These are phyloP conservation scores for Azemiops feae DNA, from an alignment of 2,113 vertebrate genomes.

Conservation along the genomic window DNA sequence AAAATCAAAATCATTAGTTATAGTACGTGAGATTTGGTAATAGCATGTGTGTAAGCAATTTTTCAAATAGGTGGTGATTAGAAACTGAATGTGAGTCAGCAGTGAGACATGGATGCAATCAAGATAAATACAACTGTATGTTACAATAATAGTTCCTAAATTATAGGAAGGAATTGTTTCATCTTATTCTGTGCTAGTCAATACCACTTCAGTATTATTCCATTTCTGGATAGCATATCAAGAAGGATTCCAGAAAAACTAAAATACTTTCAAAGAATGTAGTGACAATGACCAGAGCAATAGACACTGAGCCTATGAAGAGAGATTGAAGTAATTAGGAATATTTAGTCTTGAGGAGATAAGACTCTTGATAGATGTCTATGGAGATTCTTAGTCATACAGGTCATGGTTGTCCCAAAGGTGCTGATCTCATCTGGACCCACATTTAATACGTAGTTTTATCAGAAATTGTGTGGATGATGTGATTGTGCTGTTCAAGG, in stretches of 20 bases:
- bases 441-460: no score
- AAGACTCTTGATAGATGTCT: not conserved
- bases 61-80: not conserved
- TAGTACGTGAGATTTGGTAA: not conserved
- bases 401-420: no score
- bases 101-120: no score
- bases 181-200: no score
- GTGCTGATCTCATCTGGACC: no score
- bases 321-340: not conserved
- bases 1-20: not conserved
- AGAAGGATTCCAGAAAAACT: not conserved
- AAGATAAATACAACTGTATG: no score
- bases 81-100: no score
- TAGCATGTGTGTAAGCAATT: not conserved
- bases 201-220: not conserved
- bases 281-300: not conserved
- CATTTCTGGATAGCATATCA: not conserved
- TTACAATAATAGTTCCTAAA: no score
- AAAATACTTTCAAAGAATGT: not conserved
- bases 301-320: not conserved
- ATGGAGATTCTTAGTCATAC: no score
- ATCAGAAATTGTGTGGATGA: no score
- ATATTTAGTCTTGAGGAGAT: not conserved
- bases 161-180: no score
- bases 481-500: no score